Percentiles rank a stretch among this genome's conserved stretches.
Evolutionary conservation across 2,113 vertebrate genomes (phyloP).

Genomic region (rabbit (Oryctolagus cuniculus)): DNA sequence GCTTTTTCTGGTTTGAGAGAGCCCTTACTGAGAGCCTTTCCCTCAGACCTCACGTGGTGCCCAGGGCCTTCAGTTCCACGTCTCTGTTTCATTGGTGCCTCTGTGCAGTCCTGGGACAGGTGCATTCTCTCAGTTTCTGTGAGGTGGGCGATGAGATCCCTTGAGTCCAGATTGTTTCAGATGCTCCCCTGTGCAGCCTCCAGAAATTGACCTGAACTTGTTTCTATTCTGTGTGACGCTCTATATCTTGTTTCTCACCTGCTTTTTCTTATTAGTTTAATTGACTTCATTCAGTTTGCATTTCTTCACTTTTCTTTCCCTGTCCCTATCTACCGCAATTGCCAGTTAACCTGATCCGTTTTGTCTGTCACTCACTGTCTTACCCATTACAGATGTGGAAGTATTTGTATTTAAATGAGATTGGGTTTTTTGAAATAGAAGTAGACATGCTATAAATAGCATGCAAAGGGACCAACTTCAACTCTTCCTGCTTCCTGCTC

Average conservation of each 20-base stretch:
- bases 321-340: background rate
- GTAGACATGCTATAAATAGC: background rate
- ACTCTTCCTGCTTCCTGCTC: conserved; percentile 18
- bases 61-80: background rate
- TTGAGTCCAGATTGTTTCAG: background rate
- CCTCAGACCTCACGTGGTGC: background rate
- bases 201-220: background rate
- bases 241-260: background rate
- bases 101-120: background rate
- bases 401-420: conserved; percentile 25
- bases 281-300: background rate
- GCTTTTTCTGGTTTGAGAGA: background rate
- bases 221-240: background rate
- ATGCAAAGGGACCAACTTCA: background rate
- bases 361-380: background rate
- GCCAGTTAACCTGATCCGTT: background rate
- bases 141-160: background rate
- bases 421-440: background rate
- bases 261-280: background rate
- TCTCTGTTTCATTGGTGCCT: background rate
- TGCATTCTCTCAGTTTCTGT: background rate
- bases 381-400: background rate
- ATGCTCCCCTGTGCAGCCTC: background rate
- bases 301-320: conserved; percentile 36
- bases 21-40: background rate